Conservation (phyloP, 2,113 vertebrate genomes). For the Cettia cetti region DNA sequence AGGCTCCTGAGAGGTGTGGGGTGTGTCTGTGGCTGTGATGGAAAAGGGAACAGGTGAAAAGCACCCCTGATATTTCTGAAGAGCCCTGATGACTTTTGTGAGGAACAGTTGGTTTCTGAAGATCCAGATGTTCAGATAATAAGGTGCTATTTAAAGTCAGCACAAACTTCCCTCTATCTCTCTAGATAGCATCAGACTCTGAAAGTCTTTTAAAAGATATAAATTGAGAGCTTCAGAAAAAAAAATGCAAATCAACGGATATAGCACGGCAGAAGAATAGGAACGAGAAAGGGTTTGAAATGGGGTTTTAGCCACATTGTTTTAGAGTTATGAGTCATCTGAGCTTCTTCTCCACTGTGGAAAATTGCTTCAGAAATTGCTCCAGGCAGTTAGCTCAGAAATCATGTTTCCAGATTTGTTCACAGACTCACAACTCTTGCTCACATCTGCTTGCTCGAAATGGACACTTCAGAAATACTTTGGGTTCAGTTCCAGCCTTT, state of each 20-base stretch:
- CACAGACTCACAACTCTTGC: background rate
- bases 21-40: background rate
- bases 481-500: background rate
- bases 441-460: background rate
- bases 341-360: conserved; percentile 7
- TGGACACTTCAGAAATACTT: background rate
- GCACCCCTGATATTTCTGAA: background rate
- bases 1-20: background rate
- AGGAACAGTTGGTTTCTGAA: background rate
- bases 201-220: conserved; percentile 1
- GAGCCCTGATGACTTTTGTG: background rate
- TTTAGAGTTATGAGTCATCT: conserved; percentile 48
- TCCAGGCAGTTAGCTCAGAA: conserved; percentile 41
- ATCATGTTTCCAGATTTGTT: conserved; percentile 6
- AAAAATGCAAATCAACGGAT: conserved; percentile 19
- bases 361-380: conserved; percentile 65
- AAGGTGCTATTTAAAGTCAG: conserved; percentile 44
- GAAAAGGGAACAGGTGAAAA: background rate
- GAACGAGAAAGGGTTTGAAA: background rate
- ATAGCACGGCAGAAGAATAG: background rate
- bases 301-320: conserved; percentile 44
- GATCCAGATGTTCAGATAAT: conserved; percentile 57
- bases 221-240: conserved; percentile 24
- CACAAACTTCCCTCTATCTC: background rate
- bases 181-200: background rate